Evolutionary conservation across 2,113 vertebrate genomes (phyloP), one percentile per base, ranked within the genome.

Genomic region (Calypte anna): DNA sequence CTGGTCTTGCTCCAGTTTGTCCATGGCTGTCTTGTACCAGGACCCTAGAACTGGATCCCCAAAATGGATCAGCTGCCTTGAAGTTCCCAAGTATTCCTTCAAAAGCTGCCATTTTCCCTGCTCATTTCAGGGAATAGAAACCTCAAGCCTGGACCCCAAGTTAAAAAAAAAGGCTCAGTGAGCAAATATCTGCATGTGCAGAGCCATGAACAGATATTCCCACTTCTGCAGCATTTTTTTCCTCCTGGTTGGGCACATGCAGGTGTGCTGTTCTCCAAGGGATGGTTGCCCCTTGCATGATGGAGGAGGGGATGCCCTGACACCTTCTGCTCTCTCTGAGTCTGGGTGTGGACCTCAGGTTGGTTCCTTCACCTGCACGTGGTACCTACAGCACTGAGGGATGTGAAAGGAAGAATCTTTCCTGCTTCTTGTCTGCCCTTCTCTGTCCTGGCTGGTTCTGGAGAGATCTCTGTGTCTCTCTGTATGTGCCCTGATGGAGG

Each of bases 241-340:
- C 40, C 46, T 57, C 18, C 11, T 5, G 2, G 1, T 12, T 31
- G 61, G 81, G 44, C 33, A 57, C 30, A 30, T 0, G 0, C 16
- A 48, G 57, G 7, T 46, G n/a, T 3, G 4, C 3, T 44, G 20
- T 38, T 51, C 51, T 57, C n/a, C 30, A 66, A 40, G 40, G 40
- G 40, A 40, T 40, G 40, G 40, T 40, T 40, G 12, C 40, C 40
- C 40, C 40, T 40, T 40, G 40, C 40, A 40, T 40, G 40, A 40
- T 40, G 40, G 40, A 40, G 40, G 10, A 40, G 40, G 40, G 40
- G 40, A 40, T 40, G 40, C 40, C 40, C 40, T 40, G 40, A 40
- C 40, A 40, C 40, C 40, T 40, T 40, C 40, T 40, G 9, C 40
- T 40, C 40, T 40, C 40, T 40, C 40, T 40, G 40, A 40, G 40